A percentile compares a stretch with the other conserved stretches of the same genome.
Evolutionary conservation across 1,140 invertebrate genomes (phyloP).

Genomic region (Ostrea edulis): DNA sequence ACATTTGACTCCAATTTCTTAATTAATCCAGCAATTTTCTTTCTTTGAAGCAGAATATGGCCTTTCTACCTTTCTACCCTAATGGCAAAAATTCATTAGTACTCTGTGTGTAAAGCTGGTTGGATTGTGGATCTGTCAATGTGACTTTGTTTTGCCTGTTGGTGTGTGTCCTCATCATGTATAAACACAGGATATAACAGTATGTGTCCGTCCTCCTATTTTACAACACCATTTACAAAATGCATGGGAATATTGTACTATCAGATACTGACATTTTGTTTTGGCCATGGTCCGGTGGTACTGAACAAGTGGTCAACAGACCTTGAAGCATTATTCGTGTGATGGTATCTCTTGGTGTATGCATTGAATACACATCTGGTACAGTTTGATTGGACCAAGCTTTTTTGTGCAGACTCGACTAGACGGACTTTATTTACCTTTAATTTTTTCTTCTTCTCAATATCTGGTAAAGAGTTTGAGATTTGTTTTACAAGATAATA

Average conservation of each 20-base stretch:
- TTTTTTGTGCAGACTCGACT: not conserved
- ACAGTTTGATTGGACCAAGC: not conserved
- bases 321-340: not conserved
- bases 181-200: not conserved
- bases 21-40: not conserved
- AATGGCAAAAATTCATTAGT: not conserved
- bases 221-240: not conserved
- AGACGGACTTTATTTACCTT: not conserved
- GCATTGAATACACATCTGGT: constrained; percentile 23
- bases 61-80: not conserved
- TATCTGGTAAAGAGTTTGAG: not conserved
- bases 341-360: not conserved
- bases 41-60: not conserved
- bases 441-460: constrained; percentile 16
- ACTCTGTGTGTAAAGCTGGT: not conserved
- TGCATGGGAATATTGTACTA: constrained; percentile 6
- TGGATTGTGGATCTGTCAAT: not conserved
- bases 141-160: not conserved
- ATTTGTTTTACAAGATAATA: not conserved
- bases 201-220: not conserved
- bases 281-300: not conserved
- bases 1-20: not conserved
- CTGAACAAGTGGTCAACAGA: not conserved
- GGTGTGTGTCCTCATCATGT: not conserved
- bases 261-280: not conserved